These are phyloP conservation scores for Lymantria dispar DNA, from an alignment of 2,888 invertebrate genomes.

Conservation along the genomic window DNA sequence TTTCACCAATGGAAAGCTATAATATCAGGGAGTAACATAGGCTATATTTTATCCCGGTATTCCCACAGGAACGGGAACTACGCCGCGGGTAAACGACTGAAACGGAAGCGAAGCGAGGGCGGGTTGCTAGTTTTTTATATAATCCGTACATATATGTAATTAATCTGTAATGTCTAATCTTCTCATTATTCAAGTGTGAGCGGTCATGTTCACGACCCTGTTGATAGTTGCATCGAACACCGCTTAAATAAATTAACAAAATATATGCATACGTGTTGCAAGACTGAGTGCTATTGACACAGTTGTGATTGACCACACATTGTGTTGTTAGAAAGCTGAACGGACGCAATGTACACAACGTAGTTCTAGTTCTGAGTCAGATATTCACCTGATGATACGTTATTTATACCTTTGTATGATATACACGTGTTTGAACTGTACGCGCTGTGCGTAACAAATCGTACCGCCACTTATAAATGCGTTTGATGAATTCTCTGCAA, in stretches of 20 bases:
- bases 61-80: too few relatives aligned
- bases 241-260: neutral
- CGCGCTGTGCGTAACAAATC: neutral
- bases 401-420: neutral
- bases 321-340: slow-evolving; percentile 1
- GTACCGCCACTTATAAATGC: too few relatives aligned
- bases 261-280: neutral
- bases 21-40: too few relatives aligned
- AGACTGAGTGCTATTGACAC: neutral
- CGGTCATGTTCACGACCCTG: neutral
- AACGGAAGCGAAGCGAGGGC: too few relatives aligned
- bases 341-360: neutral
- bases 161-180: neutral
- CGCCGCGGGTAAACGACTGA: too few relatives aligned
- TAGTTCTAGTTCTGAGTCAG: neutral
- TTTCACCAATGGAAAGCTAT: too few relatives aligned
- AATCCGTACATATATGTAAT: too few relatives aligned
- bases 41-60: too few relatives aligned
- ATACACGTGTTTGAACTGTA: neutral
- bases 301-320: neutral
- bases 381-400: neutral
- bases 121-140: too few relatives aligned
- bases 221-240: neutral
- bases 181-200: neutral
- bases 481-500: too few relatives aligned